A percentile compares a stretch with the other conserved stretches of the same genome.
These are phyloP conservation scores for Microtus oregoni DNA, from an alignment of 2,113 vertebrate species.

Conservation along the genomic window DNA sequence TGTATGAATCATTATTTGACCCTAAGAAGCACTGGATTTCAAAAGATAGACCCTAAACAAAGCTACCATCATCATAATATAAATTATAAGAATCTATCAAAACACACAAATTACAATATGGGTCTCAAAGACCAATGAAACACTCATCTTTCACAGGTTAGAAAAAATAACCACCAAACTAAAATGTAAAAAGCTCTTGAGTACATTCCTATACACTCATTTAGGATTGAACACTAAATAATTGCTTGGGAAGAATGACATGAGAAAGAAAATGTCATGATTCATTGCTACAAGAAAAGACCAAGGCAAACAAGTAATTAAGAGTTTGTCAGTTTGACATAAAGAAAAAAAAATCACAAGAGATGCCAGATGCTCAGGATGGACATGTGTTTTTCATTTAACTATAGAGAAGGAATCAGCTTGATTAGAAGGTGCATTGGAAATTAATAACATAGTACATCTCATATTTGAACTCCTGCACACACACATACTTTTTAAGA, in stretches of 20 bases:
- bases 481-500: neutral
- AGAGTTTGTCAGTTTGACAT: conserved; percentile 67
- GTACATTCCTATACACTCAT: neutral
- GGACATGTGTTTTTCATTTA: conserved; percentile 60
- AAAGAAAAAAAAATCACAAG: conserved; percentile 35
- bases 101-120: neutral
- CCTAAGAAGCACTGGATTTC: neutral
- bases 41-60: conserved; percentile 33
- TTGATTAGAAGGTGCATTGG: conserved; percentile 30
- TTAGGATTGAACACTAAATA: conserved; percentile 60
- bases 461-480: neutral
- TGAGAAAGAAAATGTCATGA: conserved; percentile 35
- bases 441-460: conserved; percentile 48
- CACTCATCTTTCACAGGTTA: neutral
- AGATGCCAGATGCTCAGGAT: conserved; percentile 43
- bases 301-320: conserved; percentile 68
- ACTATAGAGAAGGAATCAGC: conserved; percentile 28
- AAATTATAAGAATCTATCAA: conserved; percentile 32
- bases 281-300: conserved; percentile 40
- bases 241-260: conserved; percentile 46
- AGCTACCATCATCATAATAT: neutral
- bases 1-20: conserved; percentile 2
- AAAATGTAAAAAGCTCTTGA: neutral
- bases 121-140: neutral
- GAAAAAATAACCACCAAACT: neutral